phyloP scores from a whole-genome alignment of 2,797 vertebrate genomes.

The Peromyscus attwateri region DNA sequence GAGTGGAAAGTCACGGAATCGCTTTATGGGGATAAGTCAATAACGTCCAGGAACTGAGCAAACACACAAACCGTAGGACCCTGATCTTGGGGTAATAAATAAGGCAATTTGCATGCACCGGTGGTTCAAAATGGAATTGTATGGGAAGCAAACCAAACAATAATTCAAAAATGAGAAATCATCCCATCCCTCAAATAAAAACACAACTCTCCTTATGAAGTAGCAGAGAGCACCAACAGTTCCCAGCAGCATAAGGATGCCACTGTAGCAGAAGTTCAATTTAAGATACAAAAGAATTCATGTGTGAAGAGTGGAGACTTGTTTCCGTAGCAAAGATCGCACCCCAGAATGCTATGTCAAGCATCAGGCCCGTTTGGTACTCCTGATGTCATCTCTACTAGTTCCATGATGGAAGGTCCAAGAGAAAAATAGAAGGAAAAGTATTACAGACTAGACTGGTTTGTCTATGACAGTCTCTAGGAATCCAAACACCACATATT shows the following conservation, averaged over 20 bases:
- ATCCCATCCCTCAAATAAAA: slow-evolving; percentile 24
- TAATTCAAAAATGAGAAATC: slow-evolving; percentile 60
- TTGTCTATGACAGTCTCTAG: neutral
- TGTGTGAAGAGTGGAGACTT: neutral
- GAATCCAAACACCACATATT: neutral
- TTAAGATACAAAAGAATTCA: neutral
- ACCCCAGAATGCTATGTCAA: neutral
- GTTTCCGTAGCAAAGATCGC: neutral
- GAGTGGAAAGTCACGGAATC: neutral
- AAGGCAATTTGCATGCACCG: slow-evolving; percentile 53
- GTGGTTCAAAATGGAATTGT: slow-evolving; percentile 64
- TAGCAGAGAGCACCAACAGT: neutral
- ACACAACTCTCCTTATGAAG: neutral
- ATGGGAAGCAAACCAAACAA: slow-evolving; percentile 61
- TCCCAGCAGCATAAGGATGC: neutral
- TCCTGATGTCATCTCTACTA: neutral
- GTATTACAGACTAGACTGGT: neutral
- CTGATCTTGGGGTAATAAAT: slow-evolving; percentile 49
- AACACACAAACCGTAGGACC: neutral
- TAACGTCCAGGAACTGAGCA: neutral
- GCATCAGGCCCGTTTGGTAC: neutral
- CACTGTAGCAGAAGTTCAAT: neutral
- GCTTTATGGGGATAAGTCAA: neutral
- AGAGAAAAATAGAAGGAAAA: neutral
- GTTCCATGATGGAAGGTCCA: neutral